These are phyloP conservation scores for Triplophysa yarkandensis DNA, from an alignment of 2,797 vertebrate genomes.

Conservation along the genomic window DNA sequence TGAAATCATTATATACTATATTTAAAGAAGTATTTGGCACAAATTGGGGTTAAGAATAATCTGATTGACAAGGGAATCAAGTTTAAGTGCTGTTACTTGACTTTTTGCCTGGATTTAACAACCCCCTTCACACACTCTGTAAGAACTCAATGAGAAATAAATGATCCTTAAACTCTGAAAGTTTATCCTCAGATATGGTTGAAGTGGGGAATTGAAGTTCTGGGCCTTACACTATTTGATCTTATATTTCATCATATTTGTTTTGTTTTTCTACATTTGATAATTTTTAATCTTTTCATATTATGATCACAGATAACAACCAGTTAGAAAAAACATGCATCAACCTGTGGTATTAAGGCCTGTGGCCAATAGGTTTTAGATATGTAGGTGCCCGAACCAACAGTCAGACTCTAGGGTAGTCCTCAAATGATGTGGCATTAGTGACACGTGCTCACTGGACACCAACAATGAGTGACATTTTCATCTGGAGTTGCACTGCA, in stretches of 20 bases:
- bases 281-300: background rate
- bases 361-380: background rate
- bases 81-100: too few relatives aligned
- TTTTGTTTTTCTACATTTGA: background rate
- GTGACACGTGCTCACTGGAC: background rate
- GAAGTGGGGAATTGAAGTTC: background rate
- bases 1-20: too few relatives aligned
- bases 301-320: background rate
- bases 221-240: background rate
- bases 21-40: too few relatives aligned
- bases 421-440: background rate
- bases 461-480: slow-evolving; percentile 11
- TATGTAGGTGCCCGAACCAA: background rate
- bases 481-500: slow-evolving; percentile 26
- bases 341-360: background rate
- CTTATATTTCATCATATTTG: background rate
- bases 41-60: too few relatives aligned
- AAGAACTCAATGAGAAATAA: background rate
- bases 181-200: background rate
- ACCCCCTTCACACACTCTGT: too few relatives aligned
- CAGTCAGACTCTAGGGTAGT: background rate
- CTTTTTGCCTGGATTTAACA: too few relatives aligned
- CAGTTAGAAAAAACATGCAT: background rate
- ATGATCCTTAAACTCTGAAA: background rate
- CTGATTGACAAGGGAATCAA: too few relatives aligned